These are phyloP conservation scores for Notolepis coatsorum DNA, from an alignment of 2,797 vertebrate genomes.

Conservation along the genomic window DNA sequence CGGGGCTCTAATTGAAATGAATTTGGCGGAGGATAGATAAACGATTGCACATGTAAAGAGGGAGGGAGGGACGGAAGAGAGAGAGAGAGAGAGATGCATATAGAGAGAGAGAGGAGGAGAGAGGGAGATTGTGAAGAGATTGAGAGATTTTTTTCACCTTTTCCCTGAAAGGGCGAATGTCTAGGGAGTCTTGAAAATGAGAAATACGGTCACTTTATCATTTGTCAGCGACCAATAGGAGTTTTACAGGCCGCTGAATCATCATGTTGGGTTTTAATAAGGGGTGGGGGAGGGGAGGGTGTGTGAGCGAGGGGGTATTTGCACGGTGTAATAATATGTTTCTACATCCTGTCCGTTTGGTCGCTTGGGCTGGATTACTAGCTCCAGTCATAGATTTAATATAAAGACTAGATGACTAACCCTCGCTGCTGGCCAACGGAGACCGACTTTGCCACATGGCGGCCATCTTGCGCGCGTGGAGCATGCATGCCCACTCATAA, in stretches of 20 bases:
- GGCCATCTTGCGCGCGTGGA: too few relatives aligned
- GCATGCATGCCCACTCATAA: too few relatives aligned
- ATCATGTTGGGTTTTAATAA: conserved; percentile 59
- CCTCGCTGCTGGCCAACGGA: too few relatives aligned
- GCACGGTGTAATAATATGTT: conserved; percentile 57
- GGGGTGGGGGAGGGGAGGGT: conserved; percentile 24
- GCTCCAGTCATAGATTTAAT: too few relatives aligned
- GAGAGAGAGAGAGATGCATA: conserved; percentile 41
- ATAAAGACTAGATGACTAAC: too few relatives aligned
- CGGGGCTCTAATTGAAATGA: conserved; percentile 81
- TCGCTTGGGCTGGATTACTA: conserved; percentile 47
- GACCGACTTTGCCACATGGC: too few relatives aligned
- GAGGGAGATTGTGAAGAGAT: conserved; percentile 11
- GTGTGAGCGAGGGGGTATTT: conserved; percentile 58
- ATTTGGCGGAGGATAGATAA: conserved; percentile 77
- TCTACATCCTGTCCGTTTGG: conserved; percentile 59
- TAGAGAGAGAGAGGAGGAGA: conserved; percentile 15
- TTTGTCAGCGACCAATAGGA: conserved; percentile 57
- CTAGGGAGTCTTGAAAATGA: conserved; percentile 72
- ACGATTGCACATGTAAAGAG: conserved; percentile 72
- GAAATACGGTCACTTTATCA: conserved; percentile 70
- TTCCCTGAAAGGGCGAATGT: conserved; percentile 67
- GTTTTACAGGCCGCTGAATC: conserved; percentile 64
- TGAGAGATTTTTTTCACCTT: conserved; percentile 63
- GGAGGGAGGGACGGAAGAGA: conserved; percentile 19